A percentile compares a stretch with the other conserved stretches of the same genome.
These are phyloP conservation scores for Saguinus imperator DNA, from an alignment of 2,113 vertebrate genomes.

Conservation along the genomic window DNA sequence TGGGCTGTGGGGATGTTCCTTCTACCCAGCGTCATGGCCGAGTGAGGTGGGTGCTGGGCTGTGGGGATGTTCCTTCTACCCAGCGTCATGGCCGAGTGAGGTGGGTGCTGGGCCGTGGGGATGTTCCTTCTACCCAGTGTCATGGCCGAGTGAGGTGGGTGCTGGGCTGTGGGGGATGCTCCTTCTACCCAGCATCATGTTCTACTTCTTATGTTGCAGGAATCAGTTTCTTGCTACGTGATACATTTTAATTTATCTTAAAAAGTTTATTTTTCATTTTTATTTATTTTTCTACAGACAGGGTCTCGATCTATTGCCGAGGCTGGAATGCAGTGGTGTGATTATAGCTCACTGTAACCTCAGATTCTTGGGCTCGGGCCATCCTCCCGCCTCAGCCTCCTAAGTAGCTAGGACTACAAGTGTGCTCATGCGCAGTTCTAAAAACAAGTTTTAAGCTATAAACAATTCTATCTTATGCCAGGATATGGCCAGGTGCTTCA, in stretches of 20 bases:
- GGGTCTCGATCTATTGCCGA: neutral
- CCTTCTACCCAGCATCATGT: no score
- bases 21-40: no score
- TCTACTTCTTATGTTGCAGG: neutral
- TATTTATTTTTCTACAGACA: no score
- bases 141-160: accelerated
- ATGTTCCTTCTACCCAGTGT: no score
- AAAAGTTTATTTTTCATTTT: no score
- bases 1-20: no score
- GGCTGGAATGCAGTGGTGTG: neutral
- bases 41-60: accelerated
- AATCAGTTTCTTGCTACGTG: accelerated
- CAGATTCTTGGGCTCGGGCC: neutral
- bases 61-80: accelerated
- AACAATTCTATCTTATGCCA: neutral
- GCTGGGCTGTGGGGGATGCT: accelerated
- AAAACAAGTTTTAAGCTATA: neutral
- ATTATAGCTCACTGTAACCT: no score
- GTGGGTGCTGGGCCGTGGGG: no score
- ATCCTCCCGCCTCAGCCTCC: neutral
- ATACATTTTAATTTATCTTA: accelerated
- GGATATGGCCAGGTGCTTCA: no score
- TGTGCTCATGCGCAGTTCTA: no score
- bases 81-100: no score
- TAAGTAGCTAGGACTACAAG: neutral